Evolutionary conservation across 2,797 vertebrate genomes (phyloP).

Genomic region (Enteromius fasciolatus): DNA sequence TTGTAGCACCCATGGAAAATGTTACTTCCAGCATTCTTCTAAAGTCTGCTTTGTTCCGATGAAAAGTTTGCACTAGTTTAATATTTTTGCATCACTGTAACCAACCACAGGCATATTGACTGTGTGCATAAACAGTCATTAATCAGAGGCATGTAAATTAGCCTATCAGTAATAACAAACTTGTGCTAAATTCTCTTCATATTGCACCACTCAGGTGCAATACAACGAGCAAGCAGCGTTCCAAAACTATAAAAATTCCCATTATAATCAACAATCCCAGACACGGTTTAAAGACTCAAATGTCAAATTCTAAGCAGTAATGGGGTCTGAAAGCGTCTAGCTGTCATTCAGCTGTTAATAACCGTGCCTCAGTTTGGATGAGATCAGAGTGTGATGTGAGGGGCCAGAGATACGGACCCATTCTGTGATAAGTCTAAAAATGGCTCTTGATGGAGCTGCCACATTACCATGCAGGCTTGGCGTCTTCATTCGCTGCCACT

Average conservation of each 20-base stretch:
- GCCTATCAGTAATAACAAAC: neutral
- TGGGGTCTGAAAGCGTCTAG: neutral
- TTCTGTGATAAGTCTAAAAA: conserved; percentile 42
- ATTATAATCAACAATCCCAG: neutral
- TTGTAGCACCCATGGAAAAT: neutral
- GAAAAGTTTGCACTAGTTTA: neutral
- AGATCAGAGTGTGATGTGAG: conserved; percentile 6
- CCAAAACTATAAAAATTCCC: neutral
- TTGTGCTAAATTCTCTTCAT: neutral
- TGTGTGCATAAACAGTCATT: neutral
- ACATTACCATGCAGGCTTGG: conserved; percentile 32
- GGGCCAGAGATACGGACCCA: conserved; percentile 19
- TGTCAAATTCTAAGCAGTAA: conserved; percentile 5
- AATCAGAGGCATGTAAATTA: neutral
- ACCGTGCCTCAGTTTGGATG: conserved; percentile 15
- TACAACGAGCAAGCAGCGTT: neutral
- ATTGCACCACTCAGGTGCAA: neutral
- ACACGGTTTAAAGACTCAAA: neutral
- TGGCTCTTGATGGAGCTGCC: conserved; percentile 40
- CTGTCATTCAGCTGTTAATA: conserved; percentile 3
- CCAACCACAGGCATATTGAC: neutral
- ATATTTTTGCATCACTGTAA: neutral
- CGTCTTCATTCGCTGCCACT: conserved; percentile 20
- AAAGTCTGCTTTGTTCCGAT: neutral
- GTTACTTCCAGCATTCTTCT: neutral